Percentiles rank a stretch among this genome's conserved stretches.
phyloP scores from a whole-genome alignment of 2,113 vertebrate genomes.

The Oryctolagus cuniculus region mOryCun1.1 NC_091444.1:31262501-31263000 shows the following conservation, averaged over 20 bases:
- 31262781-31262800: not conserved
- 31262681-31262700: not conserved
- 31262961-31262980: too few relatives aligned
- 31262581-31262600: conserved; percentile 5
- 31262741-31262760: not conserved
- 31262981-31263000: too few relatives aligned
- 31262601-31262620: not conserved
- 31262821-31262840: not conserved
- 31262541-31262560: not conserved
- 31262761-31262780: not conserved
- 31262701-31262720: not conserved
- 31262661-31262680: not conserved
- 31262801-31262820: not conserved
- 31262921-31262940: too few relatives aligned
- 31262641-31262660: not conserved
- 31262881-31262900: too few relatives aligned
- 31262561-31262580: not conserved
- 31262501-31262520: not conserved
- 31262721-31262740: not conserved
- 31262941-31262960: too few relatives aligned
- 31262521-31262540: not conserved
- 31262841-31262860: not conserved
- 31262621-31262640: not conserved
- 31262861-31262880: too few relatives aligned
- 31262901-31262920: too few relatives aligned